Base-by-base conservation (phyloP, 2,113 vertebrate species). In the Pterocles burchelli region DNA sequence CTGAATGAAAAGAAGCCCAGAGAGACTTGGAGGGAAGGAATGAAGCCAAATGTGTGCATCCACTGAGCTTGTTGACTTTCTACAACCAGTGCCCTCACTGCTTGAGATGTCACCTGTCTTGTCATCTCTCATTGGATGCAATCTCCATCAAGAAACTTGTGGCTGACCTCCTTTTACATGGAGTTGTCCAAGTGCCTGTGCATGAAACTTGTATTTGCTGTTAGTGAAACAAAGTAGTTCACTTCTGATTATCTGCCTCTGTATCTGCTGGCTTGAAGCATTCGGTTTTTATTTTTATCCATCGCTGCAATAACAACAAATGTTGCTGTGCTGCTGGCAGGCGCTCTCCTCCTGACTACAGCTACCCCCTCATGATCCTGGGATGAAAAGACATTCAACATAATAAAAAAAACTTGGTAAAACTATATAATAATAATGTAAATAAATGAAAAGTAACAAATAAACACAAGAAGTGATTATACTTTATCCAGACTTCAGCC, bases 281-380 rank as follows among this genome's bases (percentile, higher is more conserved):
- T 54, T 61, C 1, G 2, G 16, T 21, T 82, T 81, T 78, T 91
- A 61, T 77, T 91, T 83, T 85, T 77, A 74, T 77, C 46, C 34
- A 2, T 94, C 93, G 94, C 73, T 89, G 55, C 71, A 68, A 2
- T 86, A 79, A 72, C 84, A 26, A 13, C 54, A 49, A 57, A 62
- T 7, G 17, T 54, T 68, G 68, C 58, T 48, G 75, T 94, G 82
- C 65, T 97, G 79, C 95, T 97, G 88, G 74, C 67, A 74, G 87
- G 77, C 89, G 88, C 54, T 34, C 2, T 85, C 65, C 41, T 92
- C 43, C 81, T 94, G 65, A 58, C 93, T 51, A 29, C 43, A 86
- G 63, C 85, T 31, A 58, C 29, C 46, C 29, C 82, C 85, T 87
- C 26, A 2, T 82, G 82, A 92, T 67, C 28, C 61, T 59, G 75